These are phyloP conservation scores for Nymphalis polychloros DNA, from an alignment of 2,888 invertebrate species.

Conservation along the genomic window DNA sequence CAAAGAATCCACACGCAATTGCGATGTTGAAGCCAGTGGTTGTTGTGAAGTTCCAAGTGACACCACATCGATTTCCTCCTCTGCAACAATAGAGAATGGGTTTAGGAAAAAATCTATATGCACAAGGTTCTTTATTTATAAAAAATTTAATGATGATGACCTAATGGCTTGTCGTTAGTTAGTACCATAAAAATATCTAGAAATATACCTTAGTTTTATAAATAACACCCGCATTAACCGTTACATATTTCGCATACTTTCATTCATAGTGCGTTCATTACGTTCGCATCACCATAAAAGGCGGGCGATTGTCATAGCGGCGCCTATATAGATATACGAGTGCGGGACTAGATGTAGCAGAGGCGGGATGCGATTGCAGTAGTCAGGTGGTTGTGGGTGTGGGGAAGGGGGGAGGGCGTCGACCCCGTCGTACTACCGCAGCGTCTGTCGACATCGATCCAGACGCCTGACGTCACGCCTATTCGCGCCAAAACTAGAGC, in stretches of 20 bases:
- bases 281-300: conserved; percentile 69
- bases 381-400: conserved; percentile 63
- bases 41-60: conserved; percentile 79
- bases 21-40: conserved; percentile 56
- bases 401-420: conserved; percentile 68
- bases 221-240: conserved; percentile 50
- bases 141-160: no score
- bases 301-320: conserved; percentile 64
- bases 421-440: conserved; percentile 81
- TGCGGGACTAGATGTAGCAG: conserved; percentile 64
- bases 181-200: conserved; percentile 6
- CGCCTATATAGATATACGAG: conserved; percentile 55
- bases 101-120: conserved; percentile 22
- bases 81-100: conserved; percentile 81
- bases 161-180: background rate
- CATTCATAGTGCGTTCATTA: conserved; percentile 68
- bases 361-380: conserved; percentile 75
- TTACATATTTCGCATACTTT: conserved; percentile 58
- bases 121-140: background rate
- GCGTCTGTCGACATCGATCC: conserved; percentile 82
- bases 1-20: conserved; percentile 71
- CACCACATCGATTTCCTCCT: conserved; percentile 93
- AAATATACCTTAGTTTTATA: conserved; percentile 29
- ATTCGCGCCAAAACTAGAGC: conserved; percentile 81
- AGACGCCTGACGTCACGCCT: conserved; percentile 80